Evolutionary conservation across 1,140 invertebrate species (phyloP), one percentile per base, ranked within the genome.

Genomic region (Venturia canescens): DNA sequence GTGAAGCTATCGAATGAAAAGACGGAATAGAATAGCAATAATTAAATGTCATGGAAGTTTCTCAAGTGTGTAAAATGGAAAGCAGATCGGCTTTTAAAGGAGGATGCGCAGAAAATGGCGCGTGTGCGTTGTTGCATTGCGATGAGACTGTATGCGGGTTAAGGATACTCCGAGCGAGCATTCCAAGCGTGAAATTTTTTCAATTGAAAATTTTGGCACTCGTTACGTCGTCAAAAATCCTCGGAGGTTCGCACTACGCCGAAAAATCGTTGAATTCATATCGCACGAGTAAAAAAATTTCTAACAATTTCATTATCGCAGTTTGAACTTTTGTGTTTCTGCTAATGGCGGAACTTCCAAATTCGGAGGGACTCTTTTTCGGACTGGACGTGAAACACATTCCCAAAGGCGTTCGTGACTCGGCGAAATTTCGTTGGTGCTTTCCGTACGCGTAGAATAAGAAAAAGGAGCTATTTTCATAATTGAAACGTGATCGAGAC

Each of bases 101-200:
- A 31, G 66, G 29, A 31, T 69, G 66, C 27, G 31, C 29, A 69
- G 66, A 69, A 69, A 31, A 69, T 15, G 18, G 34, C 34, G 70
- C 15, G 34, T 63, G 71, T n/a, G 34, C 38, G 63, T 79, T 79
- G 50, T 71, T 81, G 57, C 69, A 63, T 71, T 27, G 77, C 77
- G 70, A 79, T 79, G 76, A 79, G 79, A 18, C 53, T 34, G n/a
- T 63, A 87, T 84, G 77, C 82, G 79, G 83, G 83, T 85, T 85
- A 87, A 86, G 38, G 38, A 44, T 44, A 11, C 38, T 44, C 13
- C 7, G 11, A 11, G 7, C 11, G 38, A 11, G 7, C 38, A 44
- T 11, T 44, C 11, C 0, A 6, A 44, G 11, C 11, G 5, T 11
- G 13, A 44, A 44, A 44, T 44, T 44, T 44, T 44, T 13, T 44